These are phyloP conservation scores for Matsumyia berberina DNA, from an alignment of 2,888 invertebrate species.

Conservation along the genomic window DNA sequence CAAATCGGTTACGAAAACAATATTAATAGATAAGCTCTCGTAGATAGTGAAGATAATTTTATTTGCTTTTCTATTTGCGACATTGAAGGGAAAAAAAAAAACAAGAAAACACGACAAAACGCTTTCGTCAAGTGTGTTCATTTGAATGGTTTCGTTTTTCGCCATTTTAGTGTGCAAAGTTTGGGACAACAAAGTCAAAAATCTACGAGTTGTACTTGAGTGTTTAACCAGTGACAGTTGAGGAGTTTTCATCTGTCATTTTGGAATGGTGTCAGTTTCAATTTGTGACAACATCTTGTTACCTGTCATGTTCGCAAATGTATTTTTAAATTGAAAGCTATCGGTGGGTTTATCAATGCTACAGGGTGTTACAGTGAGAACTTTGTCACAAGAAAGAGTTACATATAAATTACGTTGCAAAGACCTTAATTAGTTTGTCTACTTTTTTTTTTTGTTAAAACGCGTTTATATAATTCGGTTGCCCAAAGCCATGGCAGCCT, in stretches of 20 bases:
- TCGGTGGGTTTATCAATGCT: not conserved
- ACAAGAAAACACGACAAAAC: conserved; percentile 8
- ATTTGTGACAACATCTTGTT: not conserved
- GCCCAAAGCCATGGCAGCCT: too few relatives aligned
- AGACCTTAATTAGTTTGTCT: not conserved
- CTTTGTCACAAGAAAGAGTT: not conserved
- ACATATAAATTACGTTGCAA: not conserved
- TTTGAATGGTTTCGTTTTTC: not conserved
- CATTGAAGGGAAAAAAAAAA: conserved; percentile 4
- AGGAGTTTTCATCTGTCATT: too few relatives aligned
- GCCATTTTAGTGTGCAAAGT: too few relatives aligned
- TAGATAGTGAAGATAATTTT: conserved; percentile 66
- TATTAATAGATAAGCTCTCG: conserved; percentile 47
- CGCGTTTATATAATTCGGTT: too few relatives aligned
- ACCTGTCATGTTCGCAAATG: conserved; percentile 3
- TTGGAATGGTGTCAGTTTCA: not conserved
- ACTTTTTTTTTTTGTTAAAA: too few relatives aligned
- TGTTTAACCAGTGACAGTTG: too few relatives aligned
- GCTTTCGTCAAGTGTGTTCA: conserved; percentile 24
- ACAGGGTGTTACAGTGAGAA: not conserved
- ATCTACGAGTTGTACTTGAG: too few relatives aligned
- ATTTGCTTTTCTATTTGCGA: conserved; percentile 54
- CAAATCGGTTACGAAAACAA: conserved; percentile 35
- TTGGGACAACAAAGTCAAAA: too few relatives aligned
- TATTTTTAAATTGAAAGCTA: conserved; percentile 14